Evolutionary conservation across 2,797 vertebrate species (phyloP), one percentile per base, ranked within the genome.

Genomic region (Bucorvus abyssinicus): DNA sequence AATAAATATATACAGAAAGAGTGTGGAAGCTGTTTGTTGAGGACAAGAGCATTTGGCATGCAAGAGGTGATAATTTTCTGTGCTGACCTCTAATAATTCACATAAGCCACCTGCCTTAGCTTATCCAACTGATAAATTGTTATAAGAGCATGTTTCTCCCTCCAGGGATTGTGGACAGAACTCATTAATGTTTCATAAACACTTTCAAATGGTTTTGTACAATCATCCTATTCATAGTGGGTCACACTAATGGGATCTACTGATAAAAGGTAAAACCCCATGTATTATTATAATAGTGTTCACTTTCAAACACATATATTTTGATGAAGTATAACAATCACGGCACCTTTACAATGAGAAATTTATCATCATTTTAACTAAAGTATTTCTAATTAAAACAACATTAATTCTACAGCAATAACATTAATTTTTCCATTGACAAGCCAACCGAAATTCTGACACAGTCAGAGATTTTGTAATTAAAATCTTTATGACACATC

Each of bases 161-260:
- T 68, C 3, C 61, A 74, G 52, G 81, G 26, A 22, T 32, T 94
- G 57, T 44, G 91, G 89, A 87, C 45, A 86, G 79, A 61, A 88
- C 69, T 92, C 82, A 86, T 93, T 91, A 87, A 94, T 81, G 73
- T 92, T 93, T 96, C 87, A 95, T 92, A 94, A 94, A 89, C 84
- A 83, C 76, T 93, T 94, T 56, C 68, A 84, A 79, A 81, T 29
- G 53, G 55, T 94, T 93, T 69, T 94, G 63, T 90, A 84, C 79
- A 36, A 63, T 87, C 59, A 76, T 61, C 18, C 23, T 93, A 38
- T 79, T 95, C 84, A 68, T 42, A 87, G n/a, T 56, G 80, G 77
- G 64, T 92, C 77, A 80, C 63, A 67, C 67, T 87, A 94, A 90
- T 70, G 77, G 93, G 70, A 74, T 73, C 40, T 74, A 76, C 36